These are phyloP conservation scores for Neopelma chrysocephalum DNA, from an alignment of 2,797 vertebrate genomes.

Conservation along the genomic window DNA sequence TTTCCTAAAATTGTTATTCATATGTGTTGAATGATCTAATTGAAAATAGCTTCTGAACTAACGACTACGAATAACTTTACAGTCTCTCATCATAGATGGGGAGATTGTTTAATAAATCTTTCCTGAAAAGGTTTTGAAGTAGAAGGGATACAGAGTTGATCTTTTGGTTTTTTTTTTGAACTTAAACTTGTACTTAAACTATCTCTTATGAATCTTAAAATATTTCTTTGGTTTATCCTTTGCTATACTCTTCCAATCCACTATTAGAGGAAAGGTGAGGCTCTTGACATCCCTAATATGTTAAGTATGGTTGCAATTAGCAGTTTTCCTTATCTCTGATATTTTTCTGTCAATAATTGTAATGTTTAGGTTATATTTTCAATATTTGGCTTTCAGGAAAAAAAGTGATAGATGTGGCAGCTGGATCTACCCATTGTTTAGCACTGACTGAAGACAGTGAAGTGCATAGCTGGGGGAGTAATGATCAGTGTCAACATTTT, in stretches of 20 bases:
- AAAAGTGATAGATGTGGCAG: slow-evolving; percentile 94
- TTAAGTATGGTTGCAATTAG: neutral
- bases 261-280: neutral
- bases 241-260: neutral
- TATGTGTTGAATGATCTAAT: neutral
- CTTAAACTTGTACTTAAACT: neutral
- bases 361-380: neutral
- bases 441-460: slow-evolving; percentile 95
- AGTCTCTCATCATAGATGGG: neutral
- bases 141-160: neutral
- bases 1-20: neutral
- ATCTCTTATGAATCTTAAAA: neutral
- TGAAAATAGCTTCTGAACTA: neutral
- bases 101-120: neutral
- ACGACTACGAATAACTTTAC: neutral
- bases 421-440: slow-evolving; percentile 95
- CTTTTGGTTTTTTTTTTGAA: neutral
- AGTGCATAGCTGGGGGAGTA: slow-evolving; percentile 98
- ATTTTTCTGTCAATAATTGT: neutral
- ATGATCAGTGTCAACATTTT: slow-evolving; percentile 97
- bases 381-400: slow-evolving; percentile 80
- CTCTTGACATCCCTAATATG: neutral
- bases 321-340: neutral
- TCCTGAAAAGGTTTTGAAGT: neutral
- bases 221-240: neutral